Conservation (phyloP, 2,797 vertebrate species). For the Anisognathus igniventris region DNA sequence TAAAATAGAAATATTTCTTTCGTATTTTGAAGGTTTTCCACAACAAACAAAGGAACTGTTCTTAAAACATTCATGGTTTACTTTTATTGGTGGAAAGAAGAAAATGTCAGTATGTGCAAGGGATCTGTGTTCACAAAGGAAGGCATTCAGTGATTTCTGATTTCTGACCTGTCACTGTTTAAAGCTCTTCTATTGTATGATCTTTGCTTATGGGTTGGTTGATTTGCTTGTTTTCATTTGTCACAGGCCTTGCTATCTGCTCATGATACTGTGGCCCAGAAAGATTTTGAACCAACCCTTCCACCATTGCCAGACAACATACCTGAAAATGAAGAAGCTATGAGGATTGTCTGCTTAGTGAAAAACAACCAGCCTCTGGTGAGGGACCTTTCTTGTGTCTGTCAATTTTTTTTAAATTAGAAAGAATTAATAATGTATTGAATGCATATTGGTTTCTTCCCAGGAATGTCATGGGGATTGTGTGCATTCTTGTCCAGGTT, state of each 20-base stretch:
- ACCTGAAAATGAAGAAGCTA: constrained; percentile 89
- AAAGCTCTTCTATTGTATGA: neutral
- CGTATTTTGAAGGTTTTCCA: neutral
- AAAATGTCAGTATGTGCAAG: neutral
- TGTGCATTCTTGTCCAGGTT: neutral
- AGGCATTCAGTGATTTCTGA: neutral
- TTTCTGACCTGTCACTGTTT: neutral
- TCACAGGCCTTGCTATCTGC: constrained; percentile 88
- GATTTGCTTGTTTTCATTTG: neutral
- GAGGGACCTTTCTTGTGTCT: constrained; percentile 48
- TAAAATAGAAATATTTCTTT: neutral
- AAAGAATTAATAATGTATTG: neutral
- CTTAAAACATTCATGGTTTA: neutral
- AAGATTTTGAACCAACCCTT: constrained; percentile 88
- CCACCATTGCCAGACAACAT: constrained; percentile 88
- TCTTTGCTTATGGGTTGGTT: neutral
- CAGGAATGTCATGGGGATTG: neutral
- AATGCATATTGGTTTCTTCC: neutral
- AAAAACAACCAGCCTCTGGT: constrained; percentile 98
- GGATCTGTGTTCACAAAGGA: neutral
- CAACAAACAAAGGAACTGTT: neutral
- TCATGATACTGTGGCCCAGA: constrained; percentile 91
- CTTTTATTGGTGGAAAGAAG: neutral
- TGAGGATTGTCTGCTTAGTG: constrained; percentile 91
- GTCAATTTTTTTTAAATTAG: neutral